phyloP scores from a whole-genome alignment of 2,888 invertebrate genomes.

The Arenicola marina region DNA sequence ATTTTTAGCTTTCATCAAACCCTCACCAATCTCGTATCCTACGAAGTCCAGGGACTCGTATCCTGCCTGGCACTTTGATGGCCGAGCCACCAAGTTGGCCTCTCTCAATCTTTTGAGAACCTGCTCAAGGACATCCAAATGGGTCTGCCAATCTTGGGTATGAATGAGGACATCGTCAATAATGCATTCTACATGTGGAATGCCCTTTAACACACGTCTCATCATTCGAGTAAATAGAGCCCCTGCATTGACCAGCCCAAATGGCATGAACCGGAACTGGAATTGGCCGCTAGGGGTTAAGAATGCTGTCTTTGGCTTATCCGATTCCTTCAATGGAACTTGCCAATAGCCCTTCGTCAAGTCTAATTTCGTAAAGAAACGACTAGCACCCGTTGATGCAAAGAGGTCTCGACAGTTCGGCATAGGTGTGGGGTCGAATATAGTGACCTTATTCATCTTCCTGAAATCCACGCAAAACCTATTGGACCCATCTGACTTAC shows the following conservation, averaged over 20 bases:
- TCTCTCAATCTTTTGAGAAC: background rate
- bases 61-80: background rate
- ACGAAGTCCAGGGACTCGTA: background rate
- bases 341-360: no score
- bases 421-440: no score
- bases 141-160: background rate
- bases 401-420: no score
- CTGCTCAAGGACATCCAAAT: background rate
- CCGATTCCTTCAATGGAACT: no score
- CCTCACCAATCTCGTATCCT: background rate
- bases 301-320: no score
- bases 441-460: no score
- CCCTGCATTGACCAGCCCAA: background rate
- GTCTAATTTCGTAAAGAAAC: no score
- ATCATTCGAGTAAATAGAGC: conserved; percentile 5
- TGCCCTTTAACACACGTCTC: background rate
- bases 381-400: no score
- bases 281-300: no score
- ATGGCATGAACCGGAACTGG: conserved; percentile 4
- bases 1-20: background rate
- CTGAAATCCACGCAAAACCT: no score
- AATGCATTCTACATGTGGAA: background rate
- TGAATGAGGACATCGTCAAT: conserved; percentile 3
- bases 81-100: background rate
- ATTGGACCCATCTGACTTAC: no score